phyloP scores from a whole-genome alignment of 2,797 vertebrate genomes.

The Pristis pectinata region DNA sequence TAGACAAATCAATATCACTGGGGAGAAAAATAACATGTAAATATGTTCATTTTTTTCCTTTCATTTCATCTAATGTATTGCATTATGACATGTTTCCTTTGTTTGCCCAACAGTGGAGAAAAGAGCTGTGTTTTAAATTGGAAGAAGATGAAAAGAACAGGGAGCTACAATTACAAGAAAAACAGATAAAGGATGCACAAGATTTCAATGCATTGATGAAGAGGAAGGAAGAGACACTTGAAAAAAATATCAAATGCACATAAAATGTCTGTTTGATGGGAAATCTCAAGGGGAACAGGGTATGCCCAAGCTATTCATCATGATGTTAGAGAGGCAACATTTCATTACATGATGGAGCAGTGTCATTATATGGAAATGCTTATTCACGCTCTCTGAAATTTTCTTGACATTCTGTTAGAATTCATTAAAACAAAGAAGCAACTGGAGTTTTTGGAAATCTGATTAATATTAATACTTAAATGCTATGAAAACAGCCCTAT shows the following conservation, averaged over 20 bases:
- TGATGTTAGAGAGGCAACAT: neutral
- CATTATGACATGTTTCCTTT: conserved; percentile 31
- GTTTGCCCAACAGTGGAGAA: conserved; percentile 46
- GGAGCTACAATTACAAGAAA: conserved; percentile 41
- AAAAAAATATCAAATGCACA: conserved; percentile 47
- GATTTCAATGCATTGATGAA: conserved; percentile 46
- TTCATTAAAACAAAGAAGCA: neutral
- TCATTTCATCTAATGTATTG: neutral
- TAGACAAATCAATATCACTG: neutral
- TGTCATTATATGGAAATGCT: neutral
- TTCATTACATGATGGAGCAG: neutral
- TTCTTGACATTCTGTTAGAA: neutral
- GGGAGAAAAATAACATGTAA: neutral
- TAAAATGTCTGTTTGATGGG: conserved; percentile 40
- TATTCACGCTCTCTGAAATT: neutral
- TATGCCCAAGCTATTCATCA: neutral
- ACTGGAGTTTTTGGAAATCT: neutral
- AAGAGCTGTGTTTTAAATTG: conserved; percentile 41
- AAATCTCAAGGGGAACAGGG: neutral
- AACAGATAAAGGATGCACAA: conserved; percentile 40
- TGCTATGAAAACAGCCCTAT: neutral
- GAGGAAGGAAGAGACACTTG: conserved; percentile 46
- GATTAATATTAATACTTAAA: neutral
- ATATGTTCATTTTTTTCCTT: neutral
- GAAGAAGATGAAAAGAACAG: conserved; percentile 41